phyloP scores from a whole-genome alignment of 2,888 invertebrate genomes.

The Biston betularia region DNA sequence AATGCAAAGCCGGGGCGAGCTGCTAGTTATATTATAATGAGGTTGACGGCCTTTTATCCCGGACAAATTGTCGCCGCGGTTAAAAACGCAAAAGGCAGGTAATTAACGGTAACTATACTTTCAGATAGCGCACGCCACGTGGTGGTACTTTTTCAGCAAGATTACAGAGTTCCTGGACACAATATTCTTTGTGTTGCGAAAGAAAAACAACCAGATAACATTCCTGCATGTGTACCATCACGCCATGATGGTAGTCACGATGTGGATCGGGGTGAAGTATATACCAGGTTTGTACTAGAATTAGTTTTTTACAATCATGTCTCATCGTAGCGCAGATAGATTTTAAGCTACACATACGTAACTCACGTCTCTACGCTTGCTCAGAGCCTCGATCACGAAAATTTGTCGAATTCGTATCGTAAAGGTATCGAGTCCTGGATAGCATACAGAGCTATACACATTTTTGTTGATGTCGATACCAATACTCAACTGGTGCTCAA shows the following conservation, averaged over 20 bases:
- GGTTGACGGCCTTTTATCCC: too few relatives aligned
- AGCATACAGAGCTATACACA: too few relatives aligned
- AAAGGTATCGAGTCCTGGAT: too few relatives aligned
- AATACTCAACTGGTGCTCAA: too few relatives aligned
- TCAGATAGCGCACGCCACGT: not conserved
- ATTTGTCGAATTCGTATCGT: too few relatives aligned
- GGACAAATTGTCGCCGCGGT: too few relatives aligned
- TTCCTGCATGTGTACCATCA: constrained; percentile 94
- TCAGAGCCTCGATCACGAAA: too few relatives aligned
- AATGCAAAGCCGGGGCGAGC: too few relatives aligned
- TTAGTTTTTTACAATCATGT: not conserved
- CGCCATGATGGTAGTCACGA: constrained; percentile 87
- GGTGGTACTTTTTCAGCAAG: constrained; percentile 66
- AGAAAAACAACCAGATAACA: constrained; percentile 89
- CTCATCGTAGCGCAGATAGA: not conserved
- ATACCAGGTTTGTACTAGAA: constrained; percentile 25
- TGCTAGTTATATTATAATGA: too few relatives aligned
- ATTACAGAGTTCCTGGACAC: constrained; percentile 89
- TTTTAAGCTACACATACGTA: not conserved
- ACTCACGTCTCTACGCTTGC: too few relatives aligned
- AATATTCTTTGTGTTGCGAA: constrained; percentile 92
- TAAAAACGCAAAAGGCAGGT: too few relatives aligned
- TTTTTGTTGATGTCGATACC: too few relatives aligned
- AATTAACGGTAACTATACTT: not conserved
- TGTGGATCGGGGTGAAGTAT: constrained; percentile 77